Percentiles rank a stretch among this genome's conserved stretches.
Conservation (phyloP, 2,888 invertebrate genomes). For the Gastracanthus pulcherrimus region DNA sequence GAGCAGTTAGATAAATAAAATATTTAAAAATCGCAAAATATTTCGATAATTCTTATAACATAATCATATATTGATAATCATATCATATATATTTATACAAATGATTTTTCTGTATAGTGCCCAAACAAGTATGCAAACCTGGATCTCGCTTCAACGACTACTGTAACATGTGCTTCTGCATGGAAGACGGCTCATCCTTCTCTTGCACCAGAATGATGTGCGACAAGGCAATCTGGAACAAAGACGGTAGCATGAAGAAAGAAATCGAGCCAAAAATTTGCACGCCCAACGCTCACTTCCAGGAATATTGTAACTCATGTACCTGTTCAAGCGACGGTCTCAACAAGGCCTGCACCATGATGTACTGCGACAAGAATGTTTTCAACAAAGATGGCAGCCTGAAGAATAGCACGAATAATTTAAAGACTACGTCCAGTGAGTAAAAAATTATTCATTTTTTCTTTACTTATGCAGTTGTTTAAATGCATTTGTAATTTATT, state of each 20-base stretch:
- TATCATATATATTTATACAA: no score
- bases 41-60: no score
- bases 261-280: neutral
- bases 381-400: conserved; percentile 29
- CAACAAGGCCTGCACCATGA: conserved; percentile 56
- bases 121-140: conserved; percentile 19
- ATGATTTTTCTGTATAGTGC: neutral
- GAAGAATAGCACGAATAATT: neutral
- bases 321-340: conserved; percentile 77
- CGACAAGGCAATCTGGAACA: conserved; percentile 6
- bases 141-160: conserved; percentile 69
- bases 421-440: neutral
- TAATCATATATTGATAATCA: no score
- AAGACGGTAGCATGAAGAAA: conserved; percentile 16
- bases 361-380: conserved; percentile 54
- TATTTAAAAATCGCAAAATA: no score
- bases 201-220: conserved; percentile 36
- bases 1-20: no score
- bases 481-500: no score
- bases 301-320: conserved; percentile 80
- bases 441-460: no score
- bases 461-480: no score
- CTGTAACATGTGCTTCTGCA: conserved; percentile 81
- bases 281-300: conserved; percentile 26
- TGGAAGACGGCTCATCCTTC: conserved; percentile 66